phyloP scores from a whole-genome alignment of 2,797 vertebrate genomes.

The Todus mexicanus region DNA sequence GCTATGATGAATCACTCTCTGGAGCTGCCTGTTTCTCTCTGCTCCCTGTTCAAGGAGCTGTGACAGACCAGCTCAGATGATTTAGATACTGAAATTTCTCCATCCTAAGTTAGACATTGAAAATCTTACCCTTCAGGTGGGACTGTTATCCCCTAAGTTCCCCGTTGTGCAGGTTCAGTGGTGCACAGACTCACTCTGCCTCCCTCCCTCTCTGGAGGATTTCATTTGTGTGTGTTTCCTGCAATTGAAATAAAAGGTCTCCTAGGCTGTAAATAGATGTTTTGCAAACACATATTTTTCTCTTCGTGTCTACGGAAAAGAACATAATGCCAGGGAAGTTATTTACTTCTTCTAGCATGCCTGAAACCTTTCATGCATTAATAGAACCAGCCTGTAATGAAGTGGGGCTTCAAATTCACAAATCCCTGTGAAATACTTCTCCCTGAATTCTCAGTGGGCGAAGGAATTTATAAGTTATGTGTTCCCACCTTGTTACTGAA shows the following conservation, averaged over 20 bases:
- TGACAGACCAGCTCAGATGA: background rate
- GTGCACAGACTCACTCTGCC: background rate
- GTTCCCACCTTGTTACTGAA: background rate
- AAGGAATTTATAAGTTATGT: background rate
- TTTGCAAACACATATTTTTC: background rate
- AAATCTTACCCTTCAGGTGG: background rate
- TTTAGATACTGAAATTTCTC: background rate
- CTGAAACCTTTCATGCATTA: background rate
- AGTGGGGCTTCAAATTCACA: background rate
- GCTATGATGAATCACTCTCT: background rate
- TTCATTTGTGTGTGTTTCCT: background rate
- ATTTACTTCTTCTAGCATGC: background rate
- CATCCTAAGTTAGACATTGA: background rate
- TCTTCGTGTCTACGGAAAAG: background rate
- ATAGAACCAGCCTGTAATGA: background rate
- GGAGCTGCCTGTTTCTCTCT: background rate
- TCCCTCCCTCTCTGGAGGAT: background rate
- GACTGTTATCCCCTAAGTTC: background rate
- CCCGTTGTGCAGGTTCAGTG: background rate
- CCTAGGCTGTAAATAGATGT: background rate
- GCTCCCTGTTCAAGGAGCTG: background rate
- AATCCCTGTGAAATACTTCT: background rate
- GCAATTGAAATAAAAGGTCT: background rate
- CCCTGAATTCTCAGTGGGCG: background rate
- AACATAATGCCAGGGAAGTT: background rate